Evolutionary conservation across 2,888 invertebrate species (phyloP), one percentile per base, ranked within the genome.

Genomic region (Escarpia spicata): DNA sequence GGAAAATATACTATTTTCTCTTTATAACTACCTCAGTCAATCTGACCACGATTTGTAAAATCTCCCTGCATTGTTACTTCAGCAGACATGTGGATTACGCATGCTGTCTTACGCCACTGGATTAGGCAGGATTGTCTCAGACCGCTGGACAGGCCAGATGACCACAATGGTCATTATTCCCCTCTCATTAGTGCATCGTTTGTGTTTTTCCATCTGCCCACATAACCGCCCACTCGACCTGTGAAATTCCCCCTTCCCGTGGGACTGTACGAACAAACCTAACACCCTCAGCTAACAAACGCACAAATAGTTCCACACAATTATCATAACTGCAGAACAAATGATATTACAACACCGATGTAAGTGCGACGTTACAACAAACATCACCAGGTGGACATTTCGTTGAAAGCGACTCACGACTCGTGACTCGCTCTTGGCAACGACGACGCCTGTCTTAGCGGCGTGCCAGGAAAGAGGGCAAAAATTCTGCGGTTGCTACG

Each of bases 141-240:
- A 26, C 75, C 75, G n/a, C 75, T 75, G 75, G 75, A 75, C 75
- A 75, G 75, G 15, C 75, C 75, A 75, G n/a, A 3, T 26, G 6
- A 75, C 75, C 75, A 75, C 75, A 75, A 75, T 75, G 75, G 75
- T 75, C n/a, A 75, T 75, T 75, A 75, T 75, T 75, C 75, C 75
- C 75, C 26, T 75, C 75, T 75, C 75, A 75, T 75, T 75, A 75
- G 75, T 75, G 26, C 75, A 75, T 26, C 75, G 4, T 75, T 75
- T 75, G 75, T 75, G 75, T 75, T 75, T 52, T 75, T 75, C 75
- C 75, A 75, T 75, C 75, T 75, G 75, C 75, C 19, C 75, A n/a
- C n/a, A n/a, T 75, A 75, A 75, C 19, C 6, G n/a, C 12, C 75
- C 2, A 26, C 75, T 6, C 19, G 75, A 75, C 75, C 26, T 75